phyloP scores from a whole-genome alignment of 2,888 invertebrate species.

The Melinaea marsaeus region DNA sequence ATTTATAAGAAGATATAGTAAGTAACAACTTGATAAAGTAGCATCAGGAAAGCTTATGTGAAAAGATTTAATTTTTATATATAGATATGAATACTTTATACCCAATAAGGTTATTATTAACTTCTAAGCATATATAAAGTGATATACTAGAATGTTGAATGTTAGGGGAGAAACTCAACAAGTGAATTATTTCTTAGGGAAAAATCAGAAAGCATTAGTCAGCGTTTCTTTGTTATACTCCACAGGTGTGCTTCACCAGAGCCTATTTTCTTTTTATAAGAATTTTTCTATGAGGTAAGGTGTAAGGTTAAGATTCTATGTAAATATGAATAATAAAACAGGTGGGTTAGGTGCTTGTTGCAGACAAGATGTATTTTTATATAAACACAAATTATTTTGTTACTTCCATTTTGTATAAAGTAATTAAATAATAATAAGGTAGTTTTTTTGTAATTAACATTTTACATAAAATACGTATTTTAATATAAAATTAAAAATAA shows the following conservation, averaged over 20 bases:
- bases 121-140: slow-evolving; percentile 18
- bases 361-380: too few relatives aligned
- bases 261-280: slow-evolving; percentile 54
- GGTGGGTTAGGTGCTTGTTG: too few relatives aligned
- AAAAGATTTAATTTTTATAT: too few relatives aligned
- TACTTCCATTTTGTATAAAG: too few relatives aligned
- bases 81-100: too few relatives aligned
- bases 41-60: too few relatives aligned
- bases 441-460: too few relatives aligned
- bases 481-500: neutral
- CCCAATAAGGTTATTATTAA: too few relatives aligned
- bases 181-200: slow-evolving; percentile 70
- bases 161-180: slow-evolving; percentile 60
- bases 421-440: too few relatives aligned
- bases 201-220: slow-evolving; percentile 66
- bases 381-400: too few relatives aligned
- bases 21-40: too few relatives aligned
- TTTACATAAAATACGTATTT: neutral
- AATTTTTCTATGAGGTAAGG: slow-evolving; percentile 24
- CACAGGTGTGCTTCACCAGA: slow-evolving; percentile 55
- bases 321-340: slow-evolving; percentile 1
- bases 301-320: neutral
- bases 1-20: neutral
- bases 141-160: slow-evolving; percentile 36
- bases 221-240: slow-evolving; percentile 61